Evolutionary conservation across 1,140 invertebrate species (phyloP).

Genomic region (Holcopasites calliopsidis): DNA sequence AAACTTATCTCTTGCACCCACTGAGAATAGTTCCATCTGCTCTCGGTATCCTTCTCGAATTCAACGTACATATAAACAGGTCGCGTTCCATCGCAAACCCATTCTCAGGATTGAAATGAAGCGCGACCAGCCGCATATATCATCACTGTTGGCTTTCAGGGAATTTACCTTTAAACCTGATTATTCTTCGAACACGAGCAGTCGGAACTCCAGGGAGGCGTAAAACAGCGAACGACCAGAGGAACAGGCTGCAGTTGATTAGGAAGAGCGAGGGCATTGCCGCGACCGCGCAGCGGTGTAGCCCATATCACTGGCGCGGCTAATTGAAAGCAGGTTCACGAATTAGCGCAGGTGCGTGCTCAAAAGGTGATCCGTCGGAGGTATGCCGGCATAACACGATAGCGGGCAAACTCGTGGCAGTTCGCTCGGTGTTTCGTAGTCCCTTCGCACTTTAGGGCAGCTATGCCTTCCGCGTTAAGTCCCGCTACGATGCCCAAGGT

Average conservation of each 20-base stretch:
- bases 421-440: constrained; percentile 2
- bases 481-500: constrained; percentile 34
- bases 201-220: not conserved
- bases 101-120: not conserved
- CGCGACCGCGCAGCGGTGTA: not conserved
- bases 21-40: fast-evolving
- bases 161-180: not conserved
- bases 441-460: constrained; percentile 22
- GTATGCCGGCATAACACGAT: constrained; percentile 26
- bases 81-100: too few species aligned
- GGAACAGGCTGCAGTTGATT: constrained; percentile 16
- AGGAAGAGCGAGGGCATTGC: not conserved
- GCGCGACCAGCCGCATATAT: not conserved
- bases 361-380: constrained; percentile 23
- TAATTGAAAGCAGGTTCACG: constrained; percentile 47
- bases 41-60: too few species aligned
- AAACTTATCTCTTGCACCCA: not conserved
- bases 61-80: too few species aligned
- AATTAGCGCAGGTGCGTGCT: constrained; percentile 30
- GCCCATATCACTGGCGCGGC: constrained; percentile 17
- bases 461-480: not conserved
- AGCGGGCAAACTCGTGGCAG: not conserved
- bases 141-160: too few species aligned
- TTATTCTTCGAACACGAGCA: not conserved
- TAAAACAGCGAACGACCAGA: constrained; percentile 1